Evolutionary conservation across 1,140 invertebrate genomes (phyloP).

Genomic region (Drosophila gunungcola): DNA sequence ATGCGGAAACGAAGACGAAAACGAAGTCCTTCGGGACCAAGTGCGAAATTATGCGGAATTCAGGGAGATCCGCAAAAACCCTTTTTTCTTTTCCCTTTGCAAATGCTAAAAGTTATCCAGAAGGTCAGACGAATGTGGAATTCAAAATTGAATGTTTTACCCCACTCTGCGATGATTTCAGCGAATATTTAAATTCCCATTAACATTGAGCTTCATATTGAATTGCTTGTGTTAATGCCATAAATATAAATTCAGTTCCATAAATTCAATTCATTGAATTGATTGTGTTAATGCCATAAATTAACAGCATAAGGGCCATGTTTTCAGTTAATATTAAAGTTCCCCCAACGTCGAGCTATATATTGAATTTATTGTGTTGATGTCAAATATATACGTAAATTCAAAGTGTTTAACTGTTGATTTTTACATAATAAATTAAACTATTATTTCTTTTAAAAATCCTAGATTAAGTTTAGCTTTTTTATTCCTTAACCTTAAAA

Average conservation of each 20-base stretch:
- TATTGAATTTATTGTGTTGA: background rate
- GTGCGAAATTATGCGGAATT: constrained; percentile 59
- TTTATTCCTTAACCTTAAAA: too few species aligned
- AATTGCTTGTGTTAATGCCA: constrained; percentile 1
- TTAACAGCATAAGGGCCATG: too few species aligned
- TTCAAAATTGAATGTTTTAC: constrained; percentile 1
- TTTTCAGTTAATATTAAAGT: too few species aligned
- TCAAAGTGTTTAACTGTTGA: too few species aligned
- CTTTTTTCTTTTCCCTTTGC: background rate
- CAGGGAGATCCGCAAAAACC: constrained; percentile 6
- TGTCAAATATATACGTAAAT: too few species aligned
- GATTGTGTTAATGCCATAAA: too few species aligned
- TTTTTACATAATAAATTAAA: too few species aligned
- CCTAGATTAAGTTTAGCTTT: too few species aligned
- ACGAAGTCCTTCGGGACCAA: constrained; percentile 38
- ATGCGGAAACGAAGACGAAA: constrained; percentile 11
- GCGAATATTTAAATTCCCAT: constrained; percentile 31
- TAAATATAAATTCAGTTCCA: background rate
- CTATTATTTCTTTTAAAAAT: too few species aligned
- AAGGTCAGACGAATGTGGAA: constrained; percentile 22
- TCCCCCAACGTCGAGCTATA: too few species aligned
- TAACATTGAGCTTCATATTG: constrained; percentile 1
- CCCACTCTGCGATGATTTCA: constrained; percentile 2
- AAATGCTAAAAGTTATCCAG: constrained; percentile 37
- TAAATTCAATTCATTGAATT: too few species aligned